Evolutionary conservation across 1,140 invertebrate species (phyloP).

Genomic region (Lepidurus packardi): DNA sequence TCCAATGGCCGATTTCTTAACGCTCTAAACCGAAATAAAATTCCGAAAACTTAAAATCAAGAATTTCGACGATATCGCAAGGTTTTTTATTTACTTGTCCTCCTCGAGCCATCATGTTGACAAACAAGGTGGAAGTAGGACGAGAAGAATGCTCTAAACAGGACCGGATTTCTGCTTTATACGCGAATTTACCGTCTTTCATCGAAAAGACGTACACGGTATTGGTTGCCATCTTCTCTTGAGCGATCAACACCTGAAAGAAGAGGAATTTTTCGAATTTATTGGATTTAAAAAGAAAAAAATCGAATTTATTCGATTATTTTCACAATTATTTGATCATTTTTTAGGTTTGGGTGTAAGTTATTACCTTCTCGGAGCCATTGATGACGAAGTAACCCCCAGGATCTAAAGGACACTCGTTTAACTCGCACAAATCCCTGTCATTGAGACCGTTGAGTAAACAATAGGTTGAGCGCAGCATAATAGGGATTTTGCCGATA

Average conservation of each 20-base stretch:
- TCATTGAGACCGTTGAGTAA: slow-evolving; percentile 86
- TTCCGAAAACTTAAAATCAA: slow-evolving; percentile 10
- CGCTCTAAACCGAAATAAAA: slow-evolving; percentile 56
- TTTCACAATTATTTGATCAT: slow-evolving; percentile 5
- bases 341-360: background rate
- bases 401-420: slow-evolving; percentile 97
- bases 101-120: slow-evolving; percentile 98
- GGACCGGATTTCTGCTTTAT: slow-evolving; percentile 93
- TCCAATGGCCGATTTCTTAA: slow-evolving; percentile 95
- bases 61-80: slow-evolving; percentile 33
- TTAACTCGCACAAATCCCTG: slow-evolving; percentile 96
- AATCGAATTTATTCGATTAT: slow-evolving; percentile 11
- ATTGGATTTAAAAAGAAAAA: too few relatives aligned
- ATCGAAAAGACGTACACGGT: slow-evolving; percentile 99
- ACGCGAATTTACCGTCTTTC: slow-evolving; percentile 97
- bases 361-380: slow-evolving; percentile 80
- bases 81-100: slow-evolving; percentile 54
- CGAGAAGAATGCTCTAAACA: slow-evolving; percentile 88
- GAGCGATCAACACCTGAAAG: slow-evolving; percentile 77
- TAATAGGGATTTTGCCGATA: slow-evolving; percentile 99
- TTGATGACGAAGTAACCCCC: slow-evolving; percentile 96
- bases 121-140: slow-evolving; percentile 95
- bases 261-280: slow-evolving; percentile 26
- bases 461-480: slow-evolving; percentile 96
- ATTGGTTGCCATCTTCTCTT: slow-evolving; percentile 99